Evolutionary conservation across 2,113 vertebrate genomes (phyloP).

Genomic region (Zosterops lateralis): DNA sequence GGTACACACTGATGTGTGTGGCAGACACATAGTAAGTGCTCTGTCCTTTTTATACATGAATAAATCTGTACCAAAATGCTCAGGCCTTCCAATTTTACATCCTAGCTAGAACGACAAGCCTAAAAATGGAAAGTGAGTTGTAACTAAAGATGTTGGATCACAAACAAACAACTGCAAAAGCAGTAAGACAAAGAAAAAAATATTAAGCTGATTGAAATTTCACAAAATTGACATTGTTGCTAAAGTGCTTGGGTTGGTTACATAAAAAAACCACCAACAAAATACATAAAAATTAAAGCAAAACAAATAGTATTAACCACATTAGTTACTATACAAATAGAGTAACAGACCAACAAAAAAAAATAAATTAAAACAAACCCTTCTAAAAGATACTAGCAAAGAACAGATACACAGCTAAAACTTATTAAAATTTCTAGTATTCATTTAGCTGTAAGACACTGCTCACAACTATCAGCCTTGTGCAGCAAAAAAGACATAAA

Average conservation of each 20-base stretch:
- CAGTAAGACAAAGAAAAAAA: slow-evolving; percentile 28
- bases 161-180: background rate
- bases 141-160: background rate
- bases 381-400: slow-evolving; percentile 39
- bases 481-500: slow-evolving; percentile 16
- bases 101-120: background rate
- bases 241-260: slow-evolving; percentile 72
- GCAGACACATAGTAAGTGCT: background rate
- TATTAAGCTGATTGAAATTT: slow-evolving; percentile 60
- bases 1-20: background rate
- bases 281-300: slow-evolving; percentile 51
- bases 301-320: slow-evolving; percentile 27
- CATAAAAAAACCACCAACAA: slow-evolving; percentile 11
- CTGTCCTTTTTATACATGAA: background rate
- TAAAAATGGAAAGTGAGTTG: background rate
- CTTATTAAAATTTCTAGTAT: background rate
- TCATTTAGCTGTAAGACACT: background rate
- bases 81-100: background rate
- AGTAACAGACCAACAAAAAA: slow-evolving; percentile 42
- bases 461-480: background rate
- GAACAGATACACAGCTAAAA: slow-evolving; percentile 38
- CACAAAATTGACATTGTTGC: slow-evolving; percentile 58
- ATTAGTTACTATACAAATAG: slow-evolving; percentile 51
- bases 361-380: slow-evolving; percentile 69
- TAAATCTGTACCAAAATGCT: background rate